These are phyloP conservation scores for Sinosuthora webbiana DNA, from an alignment of 2,113 vertebrate species.

Conservation along the genomic window DNA sequence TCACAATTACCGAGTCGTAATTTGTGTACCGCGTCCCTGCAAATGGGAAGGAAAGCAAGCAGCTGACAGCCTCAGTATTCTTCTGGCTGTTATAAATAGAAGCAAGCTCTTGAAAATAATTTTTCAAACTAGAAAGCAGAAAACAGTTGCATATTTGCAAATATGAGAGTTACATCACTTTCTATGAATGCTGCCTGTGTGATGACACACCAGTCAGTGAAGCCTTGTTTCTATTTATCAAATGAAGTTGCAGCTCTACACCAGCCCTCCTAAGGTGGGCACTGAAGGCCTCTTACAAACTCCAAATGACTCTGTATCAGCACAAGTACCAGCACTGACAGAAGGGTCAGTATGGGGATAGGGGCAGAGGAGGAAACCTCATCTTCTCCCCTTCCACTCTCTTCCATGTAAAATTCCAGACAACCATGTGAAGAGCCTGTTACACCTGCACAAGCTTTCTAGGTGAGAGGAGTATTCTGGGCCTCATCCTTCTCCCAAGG, in stretches of 20 bases:
- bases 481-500: neutral
- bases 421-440: neutral
- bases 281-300: neutral
- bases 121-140: neutral
- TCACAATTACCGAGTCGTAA: neutral
- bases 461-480: neutral
- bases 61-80: constrained; percentile 6
- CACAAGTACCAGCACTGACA: neutral
- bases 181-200: neutral
- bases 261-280: neutral
- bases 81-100: neutral
- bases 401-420: neutral
- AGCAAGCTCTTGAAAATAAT: constrained; percentile 12
- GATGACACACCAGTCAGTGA: neutral
- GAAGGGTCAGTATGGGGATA: neutral
- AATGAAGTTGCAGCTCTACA: neutral
- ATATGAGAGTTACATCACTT: neutral
- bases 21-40: neutral
- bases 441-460: neutral
- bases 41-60: neutral
- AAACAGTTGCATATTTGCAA: constrained; percentile 1
- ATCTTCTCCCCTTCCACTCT: neutral
- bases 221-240: neutral
- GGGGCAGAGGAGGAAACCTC: neutral
- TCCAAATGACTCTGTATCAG: neutral